phyloP scores from a whole-genome alignment of 2,113 vertebrate species.

The Todiramphus chloris region DNA sequence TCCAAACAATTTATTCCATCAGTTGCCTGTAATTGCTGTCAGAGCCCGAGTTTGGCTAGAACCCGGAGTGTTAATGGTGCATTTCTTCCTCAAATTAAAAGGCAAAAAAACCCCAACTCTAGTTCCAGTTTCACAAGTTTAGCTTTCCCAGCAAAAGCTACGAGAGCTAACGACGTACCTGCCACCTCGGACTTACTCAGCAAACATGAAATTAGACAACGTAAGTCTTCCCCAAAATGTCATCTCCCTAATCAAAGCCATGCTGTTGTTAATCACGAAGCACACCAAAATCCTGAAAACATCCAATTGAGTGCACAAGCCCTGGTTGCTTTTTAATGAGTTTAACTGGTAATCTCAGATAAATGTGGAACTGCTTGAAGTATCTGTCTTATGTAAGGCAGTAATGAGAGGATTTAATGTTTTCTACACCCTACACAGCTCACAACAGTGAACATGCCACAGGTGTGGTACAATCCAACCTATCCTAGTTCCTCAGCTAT shows the following conservation, averaged over 20 bases:
- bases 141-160: constrained; percentile 19
- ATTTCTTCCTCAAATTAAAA: constrained; percentile 1
- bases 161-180: not conserved
- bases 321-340: constrained; percentile 61
- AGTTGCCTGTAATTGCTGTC: constrained; percentile 34
- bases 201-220: not conserved
- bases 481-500: constrained; percentile 37
- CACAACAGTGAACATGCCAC: constrained; percentile 50
- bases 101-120: not conserved
- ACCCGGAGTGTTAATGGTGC: constrained; percentile 22
- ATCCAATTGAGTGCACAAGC: constrained; percentile 36
- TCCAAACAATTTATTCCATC: constrained; percentile 47
- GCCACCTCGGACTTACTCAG: not conserved
- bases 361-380: constrained; percentile 62
- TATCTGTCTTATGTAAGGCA: constrained; percentile 50
- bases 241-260: constrained; percentile 56
- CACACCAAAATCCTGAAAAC: constrained; percentile 38
- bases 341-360: constrained; percentile 73
- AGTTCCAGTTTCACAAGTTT: constrained; percentile 38
- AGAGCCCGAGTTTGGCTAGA: constrained; percentile 20
- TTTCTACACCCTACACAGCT: constrained; percentile 28
- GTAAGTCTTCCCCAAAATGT: constrained; percentile 24
- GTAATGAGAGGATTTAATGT: constrained; percentile 72
- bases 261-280: not conserved
- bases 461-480: constrained; percentile 66